phyloP scores from a whole-genome alignment of 1,140 invertebrate species.

The Aphelenchoides avenae region DNA sequence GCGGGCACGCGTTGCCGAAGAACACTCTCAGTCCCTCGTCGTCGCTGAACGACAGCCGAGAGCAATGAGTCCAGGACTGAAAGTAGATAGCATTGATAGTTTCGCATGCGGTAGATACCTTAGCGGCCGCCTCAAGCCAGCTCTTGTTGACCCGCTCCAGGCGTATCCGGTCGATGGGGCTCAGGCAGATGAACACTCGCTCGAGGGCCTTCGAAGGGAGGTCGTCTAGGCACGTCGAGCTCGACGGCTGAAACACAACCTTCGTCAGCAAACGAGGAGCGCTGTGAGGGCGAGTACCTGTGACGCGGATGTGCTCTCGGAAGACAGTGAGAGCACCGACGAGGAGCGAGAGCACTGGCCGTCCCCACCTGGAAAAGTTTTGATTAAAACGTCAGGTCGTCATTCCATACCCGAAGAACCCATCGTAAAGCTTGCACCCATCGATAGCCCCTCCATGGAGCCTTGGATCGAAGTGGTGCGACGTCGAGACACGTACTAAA shows the following conservation, averaged over 20 bases:
- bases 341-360: conserved; percentile 46
- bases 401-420: neutral
- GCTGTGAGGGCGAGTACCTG: conserved; percentile 1
- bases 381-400: neutral
- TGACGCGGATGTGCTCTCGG: conserved; percentile 28
- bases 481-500: conserved; percentile 10
- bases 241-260: conserved; percentile 18
- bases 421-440: neutral
- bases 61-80: conserved; percentile 44
- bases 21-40: conserved; percentile 20
- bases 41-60: conserved; percentile 23
- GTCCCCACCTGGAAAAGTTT: conserved; percentile 7
- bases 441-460: neutral
- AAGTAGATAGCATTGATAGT: conserved; percentile 7
- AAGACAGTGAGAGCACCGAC: conserved; percentile 37
- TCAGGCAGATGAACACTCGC: conserved; percentile 38
- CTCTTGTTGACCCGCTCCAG: conserved; percentile 53
- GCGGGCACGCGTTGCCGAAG: conserved; percentile 43
- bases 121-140: conserved; percentile 53
- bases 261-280: neutral
- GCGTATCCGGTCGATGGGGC: conserved; percentile 48
- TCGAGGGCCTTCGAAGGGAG: conserved; percentile 42
- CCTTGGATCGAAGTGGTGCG: conserved; percentile 2
- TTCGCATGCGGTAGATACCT: conserved; percentile 30
- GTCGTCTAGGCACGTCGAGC: conserved; percentile 32